phyloP scores from a whole-genome alignment of 2,888 invertebrate species.

The Xanthorhoe spadicearia region DNA sequence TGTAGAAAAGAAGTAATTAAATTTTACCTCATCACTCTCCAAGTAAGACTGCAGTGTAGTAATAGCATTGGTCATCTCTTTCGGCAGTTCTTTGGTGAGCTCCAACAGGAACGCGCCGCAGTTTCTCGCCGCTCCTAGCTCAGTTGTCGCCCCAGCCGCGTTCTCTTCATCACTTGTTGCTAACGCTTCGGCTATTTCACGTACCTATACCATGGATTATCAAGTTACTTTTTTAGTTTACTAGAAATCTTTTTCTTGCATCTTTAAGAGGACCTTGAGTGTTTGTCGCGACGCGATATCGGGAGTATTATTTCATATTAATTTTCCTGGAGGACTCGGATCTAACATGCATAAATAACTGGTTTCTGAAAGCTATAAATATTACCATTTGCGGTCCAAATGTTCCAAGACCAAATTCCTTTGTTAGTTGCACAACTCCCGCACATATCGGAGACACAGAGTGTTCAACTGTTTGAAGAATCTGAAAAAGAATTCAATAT shows the following conservation, averaged over 20 bases:
- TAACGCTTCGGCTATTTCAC: conserved; percentile 90
- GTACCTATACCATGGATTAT: conserved; percentile 62
- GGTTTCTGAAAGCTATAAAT: background rate
- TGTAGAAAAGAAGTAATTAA: conserved; percentile 9
- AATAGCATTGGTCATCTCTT: conserved; percentile 85
- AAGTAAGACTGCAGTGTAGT: conserved; percentile 86
- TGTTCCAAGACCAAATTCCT: conserved; percentile 87
- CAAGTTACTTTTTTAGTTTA: background rate
- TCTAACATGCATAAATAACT: too few relatives aligned
- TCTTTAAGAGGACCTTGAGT: too few relatives aligned
- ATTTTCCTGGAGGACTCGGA: too few relatives aligned
- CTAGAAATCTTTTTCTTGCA: background rate
- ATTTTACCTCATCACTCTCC: conserved; percentile 83
- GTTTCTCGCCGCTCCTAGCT: conserved; percentile 73
- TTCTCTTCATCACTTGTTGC: conserved; percentile 78
- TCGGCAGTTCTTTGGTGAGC: conserved; percentile 86
- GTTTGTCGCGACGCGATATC: too few relatives aligned
- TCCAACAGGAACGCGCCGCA: conserved; percentile 86
- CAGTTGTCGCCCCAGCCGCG: conserved; percentile 65
- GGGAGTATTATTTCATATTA: too few relatives aligned
- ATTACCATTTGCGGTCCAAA: conserved; percentile 88
- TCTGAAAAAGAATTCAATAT: conserved; percentile 70
- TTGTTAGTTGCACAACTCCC: conserved; percentile 88
- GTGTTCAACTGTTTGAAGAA: conserved; percentile 91
- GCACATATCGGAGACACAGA: conserved; percentile 88